Conservation (phyloP, 2,113 vertebrate species). For the Equus quagga region DNA sequence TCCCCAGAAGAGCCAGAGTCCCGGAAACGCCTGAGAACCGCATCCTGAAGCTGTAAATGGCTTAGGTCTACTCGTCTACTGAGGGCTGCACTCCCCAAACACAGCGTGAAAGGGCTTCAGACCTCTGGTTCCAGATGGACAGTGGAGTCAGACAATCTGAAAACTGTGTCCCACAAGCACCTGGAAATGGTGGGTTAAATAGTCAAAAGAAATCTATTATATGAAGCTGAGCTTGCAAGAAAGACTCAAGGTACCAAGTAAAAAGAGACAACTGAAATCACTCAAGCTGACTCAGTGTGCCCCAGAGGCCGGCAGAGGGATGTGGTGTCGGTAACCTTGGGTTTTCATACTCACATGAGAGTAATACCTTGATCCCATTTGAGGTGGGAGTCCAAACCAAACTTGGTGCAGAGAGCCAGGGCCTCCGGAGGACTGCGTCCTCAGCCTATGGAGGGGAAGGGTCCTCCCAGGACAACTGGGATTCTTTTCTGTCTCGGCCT, state of each 20-base stretch:
- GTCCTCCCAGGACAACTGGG: neutral
- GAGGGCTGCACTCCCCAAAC: neutral
- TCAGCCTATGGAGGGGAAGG: neutral
- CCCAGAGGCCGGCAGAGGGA: neutral
- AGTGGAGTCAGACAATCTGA: neutral
- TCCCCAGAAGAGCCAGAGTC: neutral
- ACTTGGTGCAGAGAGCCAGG: neutral
- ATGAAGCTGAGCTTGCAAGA: neutral
- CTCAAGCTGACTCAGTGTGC: too few relatives aligned
- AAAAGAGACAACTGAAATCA: neutral
- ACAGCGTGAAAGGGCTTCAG: neutral
- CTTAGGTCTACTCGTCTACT: neutral
- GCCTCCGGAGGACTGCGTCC: neutral
- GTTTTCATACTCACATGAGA: neutral
- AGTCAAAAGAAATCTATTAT: neutral
- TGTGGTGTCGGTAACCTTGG: too few relatives aligned
- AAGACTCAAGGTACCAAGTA: neutral
- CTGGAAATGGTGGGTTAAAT: neutral
- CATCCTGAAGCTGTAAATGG: neutral
- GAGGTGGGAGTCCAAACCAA: neutral
- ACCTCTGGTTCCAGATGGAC: neutral
- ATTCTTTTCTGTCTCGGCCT: neutral
- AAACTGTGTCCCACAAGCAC: neutral
- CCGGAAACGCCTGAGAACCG: neutral
- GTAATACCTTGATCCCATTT: neutral